These are phyloP conservation scores for Rugalucina vietnamica DNA, from an alignment of 2,888 invertebrate species.

Conservation along the genomic window DNA sequence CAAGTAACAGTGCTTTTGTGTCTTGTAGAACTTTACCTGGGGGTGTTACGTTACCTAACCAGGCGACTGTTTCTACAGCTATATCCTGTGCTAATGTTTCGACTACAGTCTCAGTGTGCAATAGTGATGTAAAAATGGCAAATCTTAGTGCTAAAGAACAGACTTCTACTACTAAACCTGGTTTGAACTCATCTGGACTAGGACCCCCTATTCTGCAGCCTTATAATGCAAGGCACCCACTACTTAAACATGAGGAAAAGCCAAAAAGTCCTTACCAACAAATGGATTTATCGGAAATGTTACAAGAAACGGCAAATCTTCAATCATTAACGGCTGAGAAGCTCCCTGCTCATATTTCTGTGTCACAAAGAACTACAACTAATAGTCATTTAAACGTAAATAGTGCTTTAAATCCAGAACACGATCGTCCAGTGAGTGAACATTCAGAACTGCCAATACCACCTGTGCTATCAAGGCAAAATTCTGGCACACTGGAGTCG, in stretches of 20 bases:
- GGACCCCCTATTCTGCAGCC: slow-evolving; percentile 53
- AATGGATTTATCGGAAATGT: slow-evolving; percentile 64
- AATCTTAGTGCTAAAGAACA: slow-evolving; percentile 22
- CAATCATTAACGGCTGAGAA: slow-evolving; percentile 26
- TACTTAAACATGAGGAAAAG: slow-evolving; percentile 33
- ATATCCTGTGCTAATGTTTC: slow-evolving; percentile 3
- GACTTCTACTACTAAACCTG: not conserved
- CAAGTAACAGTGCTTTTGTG: slow-evolving; percentile 20
- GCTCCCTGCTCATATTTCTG: not conserved
- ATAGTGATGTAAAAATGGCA: slow-evolving; percentile 61
- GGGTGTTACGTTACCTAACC: not conserved
- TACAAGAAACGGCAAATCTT: slow-evolving; percentile 59
- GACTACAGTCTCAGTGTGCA: slow-evolving; percentile 44
- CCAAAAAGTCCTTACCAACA: slow-evolving; percentile 52
- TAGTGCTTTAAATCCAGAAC: not conserved
- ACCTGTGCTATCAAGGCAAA: not conserved
- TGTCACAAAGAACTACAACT: not conserved
- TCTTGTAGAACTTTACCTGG: slow-evolving; percentile 3
- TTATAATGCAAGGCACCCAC: slow-evolving; percentile 43
- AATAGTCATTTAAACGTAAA: not conserved
- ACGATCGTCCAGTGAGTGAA: not conserved
- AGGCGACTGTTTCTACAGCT: not conserved
- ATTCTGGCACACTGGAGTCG: not conserved
- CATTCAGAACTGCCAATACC: not conserved
- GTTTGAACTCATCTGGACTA: not conserved